Evolutionary conservation across 2,888 invertebrate species (phyloP).

Genomic region (Cephus runcator): DNA sequence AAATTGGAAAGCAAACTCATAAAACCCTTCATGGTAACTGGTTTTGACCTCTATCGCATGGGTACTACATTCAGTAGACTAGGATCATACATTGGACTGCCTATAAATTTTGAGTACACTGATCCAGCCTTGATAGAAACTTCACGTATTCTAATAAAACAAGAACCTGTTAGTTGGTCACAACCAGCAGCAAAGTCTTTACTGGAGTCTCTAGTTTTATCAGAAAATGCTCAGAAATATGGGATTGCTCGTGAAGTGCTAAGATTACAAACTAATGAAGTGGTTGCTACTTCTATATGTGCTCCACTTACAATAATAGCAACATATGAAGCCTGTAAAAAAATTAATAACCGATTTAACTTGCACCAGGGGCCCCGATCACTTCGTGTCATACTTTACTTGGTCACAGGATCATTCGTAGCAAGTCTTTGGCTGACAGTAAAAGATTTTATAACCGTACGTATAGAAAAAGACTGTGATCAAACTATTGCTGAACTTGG

Average conservation of each 20-base stretch:
- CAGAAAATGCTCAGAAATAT: conserved; percentile 83
- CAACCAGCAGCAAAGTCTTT: conserved; percentile 73
- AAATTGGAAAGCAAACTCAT: conserved; percentile 67
- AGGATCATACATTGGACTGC: conserved; percentile 80
- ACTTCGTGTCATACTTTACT: conserved; percentile 68
- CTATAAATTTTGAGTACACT: conserved; percentile 75
- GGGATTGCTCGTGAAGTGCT: conserved; percentile 82
- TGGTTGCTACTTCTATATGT: conserved; percentile 70
- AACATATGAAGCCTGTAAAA: conserved; percentile 68
- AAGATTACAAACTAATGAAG: conserved; percentile 71
- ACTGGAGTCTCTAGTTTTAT: conserved; percentile 75
- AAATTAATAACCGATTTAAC: conserved; percentile 69
- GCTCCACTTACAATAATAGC: conserved; percentile 67
- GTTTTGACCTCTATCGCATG: conserved; percentile 78
- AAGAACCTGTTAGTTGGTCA: conserved; percentile 74
- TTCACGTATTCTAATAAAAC: conserved; percentile 70
- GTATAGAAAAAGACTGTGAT: conserved; percentile 75
- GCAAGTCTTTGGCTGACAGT: conserved; percentile 72
- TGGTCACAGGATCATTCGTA: conserved; percentile 70
- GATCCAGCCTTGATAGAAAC: conserved; percentile 70
- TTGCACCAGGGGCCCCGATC: conserved; percentile 69
- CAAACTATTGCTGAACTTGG: conserved; percentile 71
- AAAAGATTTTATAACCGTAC: conserved; percentile 74
- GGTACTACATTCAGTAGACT: conserved; percentile 69
- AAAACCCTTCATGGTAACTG: conserved; percentile 77